Percentiles rank a stretch among this genome's conserved stretches.
Evolutionary conservation across 2,888 invertebrate species (phyloP).

Genomic region (Drosophila mayaguana): DNA sequence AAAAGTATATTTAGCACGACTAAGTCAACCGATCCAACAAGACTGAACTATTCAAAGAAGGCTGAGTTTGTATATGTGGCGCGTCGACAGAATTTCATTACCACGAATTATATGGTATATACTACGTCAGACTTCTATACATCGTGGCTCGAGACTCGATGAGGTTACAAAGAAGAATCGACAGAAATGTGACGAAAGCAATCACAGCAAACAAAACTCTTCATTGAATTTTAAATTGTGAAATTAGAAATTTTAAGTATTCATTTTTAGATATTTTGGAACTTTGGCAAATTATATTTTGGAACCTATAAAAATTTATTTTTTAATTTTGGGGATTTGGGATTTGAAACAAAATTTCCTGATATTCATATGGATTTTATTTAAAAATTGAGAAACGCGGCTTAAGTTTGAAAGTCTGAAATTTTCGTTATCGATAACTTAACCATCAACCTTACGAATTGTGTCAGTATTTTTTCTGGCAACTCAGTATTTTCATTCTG

Average conservation of each 20-base stretch:
- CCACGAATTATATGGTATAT: not conserved
- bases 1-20: conserved; percentile 8
- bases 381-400: not conserved
- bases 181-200: not conserved
- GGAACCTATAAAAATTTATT: not conserved
- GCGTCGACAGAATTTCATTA: not conserved
- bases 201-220: not conserved
- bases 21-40: conserved; percentile 24
- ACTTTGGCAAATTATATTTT: conserved; percentile 18
- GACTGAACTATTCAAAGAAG: conserved; percentile 14
- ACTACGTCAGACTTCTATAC: not conserved
- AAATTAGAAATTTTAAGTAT: conserved; percentile 17
- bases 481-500: not conserved
- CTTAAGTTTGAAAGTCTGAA: not conserved
- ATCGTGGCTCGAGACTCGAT: not conserved
- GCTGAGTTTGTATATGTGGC: not conserved
- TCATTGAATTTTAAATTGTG: conserved; percentile 4
- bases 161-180: not conserved
- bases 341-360: not conserved
- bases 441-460: not conserved
- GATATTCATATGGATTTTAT: not conserved
- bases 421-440: not conserved
- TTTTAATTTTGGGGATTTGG: not conserved
- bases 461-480: not conserved
- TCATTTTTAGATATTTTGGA: not conserved